Evolutionary conservation across 2,888 invertebrate genomes (phyloP), one percentile per base, ranked within the genome.

Genomic region (Chrysomela aeneicollis): DNA sequence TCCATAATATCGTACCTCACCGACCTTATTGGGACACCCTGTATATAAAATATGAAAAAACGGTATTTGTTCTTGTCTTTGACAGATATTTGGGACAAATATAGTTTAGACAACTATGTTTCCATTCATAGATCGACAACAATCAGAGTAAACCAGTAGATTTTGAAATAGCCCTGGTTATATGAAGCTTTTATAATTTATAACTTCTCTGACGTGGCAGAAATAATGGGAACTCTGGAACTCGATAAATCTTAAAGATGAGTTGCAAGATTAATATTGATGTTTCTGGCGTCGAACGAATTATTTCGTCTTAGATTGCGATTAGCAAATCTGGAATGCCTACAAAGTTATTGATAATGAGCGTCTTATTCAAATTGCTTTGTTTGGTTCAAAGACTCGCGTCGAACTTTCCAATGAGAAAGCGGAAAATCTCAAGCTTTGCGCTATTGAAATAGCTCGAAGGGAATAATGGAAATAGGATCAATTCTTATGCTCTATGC

Each of bases 361-460:
- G 53, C 47, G 53, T 63, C 59, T 63, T 59, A 63, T 59, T 59
- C 63, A 63, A 63, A 63, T 63, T 53, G 49, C 53, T 59, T 63
- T 54, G 59, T 63, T 54, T 63, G 54, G 59, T 54, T 54, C 21
- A 9, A 53, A 17, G 50, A 35, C n/a, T 49, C 37, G 59, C 59
- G 42, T 46, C 12, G 54, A 22, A 49, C 26, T 51, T 50, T 37
- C 46, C 47, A n/a, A 54, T 15, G 42, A 21, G 32, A 42, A 49
- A 47, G 47, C 59, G 54, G 50, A 59, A 19, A 63, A 49, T 63
- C 54, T 54, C 32, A 53, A 32, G 63, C 22, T 52, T 5, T 59
- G 47, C 47, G 47, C 54, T 59, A 59, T 63, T 63, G 54, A 63
- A 63, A 54, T 59, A 63, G 30, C 54, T 57, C 21, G 59, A 54